Percentiles rank a stretch among this genome's conserved stretches.
phyloP scores from a whole-genome alignment of 1,140 invertebrate species.

The Hyphantria cunea region DNA sequence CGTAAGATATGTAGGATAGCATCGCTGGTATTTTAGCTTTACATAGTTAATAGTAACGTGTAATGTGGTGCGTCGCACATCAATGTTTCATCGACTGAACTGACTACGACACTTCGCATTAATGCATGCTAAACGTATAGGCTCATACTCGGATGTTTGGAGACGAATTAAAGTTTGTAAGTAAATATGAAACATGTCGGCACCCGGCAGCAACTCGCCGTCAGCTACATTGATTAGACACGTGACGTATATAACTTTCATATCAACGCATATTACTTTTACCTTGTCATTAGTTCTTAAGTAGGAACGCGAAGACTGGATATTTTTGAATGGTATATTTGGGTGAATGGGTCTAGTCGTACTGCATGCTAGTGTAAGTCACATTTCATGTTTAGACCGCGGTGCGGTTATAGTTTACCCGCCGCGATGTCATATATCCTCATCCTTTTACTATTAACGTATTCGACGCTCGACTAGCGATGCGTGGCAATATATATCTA shows the following conservation, averaged over 20 bases:
- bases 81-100: background rate
- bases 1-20: background rate
- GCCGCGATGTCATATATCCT: slow-evolving; percentile 1
- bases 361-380: slow-evolving; percentile 42
- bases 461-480: slow-evolving; percentile 1
- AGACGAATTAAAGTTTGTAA: too few species aligned
- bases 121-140: too few species aligned
- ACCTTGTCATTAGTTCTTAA: slow-evolving; percentile 43
- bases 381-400: slow-evolving; percentile 4
- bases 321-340: slow-evolving; percentile 21
- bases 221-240: too few species aligned
- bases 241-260: background rate
- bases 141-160: too few species aligned
- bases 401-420: slow-evolving; percentile 3
- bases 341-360: slow-evolving; percentile 30
- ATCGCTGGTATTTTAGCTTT: background rate
- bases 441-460: background rate
- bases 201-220: background rate
- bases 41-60: background rate
- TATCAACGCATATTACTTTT: slow-evolving; percentile 4
- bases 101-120: too few species aligned
- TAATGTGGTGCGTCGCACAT: background rate
- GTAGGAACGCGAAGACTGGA: slow-evolving; percentile 63
- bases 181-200: background rate
- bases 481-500: background rate